These are phyloP conservation scores for Gymnoscopelus braueri DNA, from an alignment of 2,797 vertebrate genomes.

Conservation along the genomic window DNA sequence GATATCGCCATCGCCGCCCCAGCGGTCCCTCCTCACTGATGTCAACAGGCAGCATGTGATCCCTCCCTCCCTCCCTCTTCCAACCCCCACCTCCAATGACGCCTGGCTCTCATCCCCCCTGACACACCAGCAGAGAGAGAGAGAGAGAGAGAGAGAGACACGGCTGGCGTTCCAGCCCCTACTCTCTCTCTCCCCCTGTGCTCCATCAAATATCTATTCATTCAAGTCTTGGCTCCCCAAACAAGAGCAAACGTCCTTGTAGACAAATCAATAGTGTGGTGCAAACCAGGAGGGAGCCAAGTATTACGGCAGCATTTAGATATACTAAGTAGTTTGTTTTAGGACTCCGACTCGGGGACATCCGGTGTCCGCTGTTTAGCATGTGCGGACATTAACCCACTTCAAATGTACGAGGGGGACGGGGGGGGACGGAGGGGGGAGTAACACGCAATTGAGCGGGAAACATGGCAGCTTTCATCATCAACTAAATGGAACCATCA, in stretches of 20 bases:
- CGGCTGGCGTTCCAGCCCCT: slow-evolving; percentile 41
- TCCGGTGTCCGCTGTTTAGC: slow-evolving; percentile 61
- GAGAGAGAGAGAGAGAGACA: slow-evolving; percentile 24
- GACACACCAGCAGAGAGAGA: slow-evolving; percentile 48
- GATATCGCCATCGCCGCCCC: slow-evolving; percentile 57
- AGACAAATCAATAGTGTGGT: slow-evolving; percentile 62
- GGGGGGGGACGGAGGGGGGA: background rate
- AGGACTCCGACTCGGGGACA: slow-evolving; percentile 41
- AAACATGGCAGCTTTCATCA: slow-evolving; percentile 64
- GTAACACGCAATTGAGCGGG: slow-evolving; percentile 65
- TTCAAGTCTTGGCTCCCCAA: slow-evolving; percentile 44
- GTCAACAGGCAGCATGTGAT: slow-evolving; percentile 74
- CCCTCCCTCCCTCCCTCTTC: background rate
- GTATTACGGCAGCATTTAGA: slow-evolving; percentile 65
- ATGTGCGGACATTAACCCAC: slow-evolving; percentile 63
- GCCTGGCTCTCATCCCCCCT: slow-evolving; percentile 59
- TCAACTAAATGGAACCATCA: slow-evolving; percentile 71
- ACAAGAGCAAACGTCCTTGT: slow-evolving; percentile 66
- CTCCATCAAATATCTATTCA: slow-evolving; percentile 70
- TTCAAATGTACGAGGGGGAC: slow-evolving; percentile 7
- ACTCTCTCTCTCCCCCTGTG: slow-evolving; percentile 25
- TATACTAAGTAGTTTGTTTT: slow-evolving; percentile 70
- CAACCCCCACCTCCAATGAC: slow-evolving; percentile 1
- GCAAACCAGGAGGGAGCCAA: slow-evolving; percentile 44
- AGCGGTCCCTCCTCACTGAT: slow-evolving; percentile 63